phyloP scores from a whole-genome alignment of 2,888 invertebrate genomes.

The Caenorhabditis doughertyi region DNA sequence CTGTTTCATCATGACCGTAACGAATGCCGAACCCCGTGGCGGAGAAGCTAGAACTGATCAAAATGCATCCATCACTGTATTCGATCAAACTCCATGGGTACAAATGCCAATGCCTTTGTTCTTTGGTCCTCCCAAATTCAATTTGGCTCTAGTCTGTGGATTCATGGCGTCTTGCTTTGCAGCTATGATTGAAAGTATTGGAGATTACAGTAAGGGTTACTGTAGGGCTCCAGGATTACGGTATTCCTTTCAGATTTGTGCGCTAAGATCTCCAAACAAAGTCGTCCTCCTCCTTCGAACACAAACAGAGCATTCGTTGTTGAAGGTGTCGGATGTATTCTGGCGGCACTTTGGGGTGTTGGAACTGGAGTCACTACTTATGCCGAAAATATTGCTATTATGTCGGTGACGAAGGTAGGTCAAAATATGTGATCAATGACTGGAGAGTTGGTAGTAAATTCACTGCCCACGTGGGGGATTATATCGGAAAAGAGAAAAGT shows the following conservation, averaged over 20 bases:
- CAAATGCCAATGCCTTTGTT: constrained; percentile 77
- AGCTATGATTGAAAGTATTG: constrained; percentile 77
- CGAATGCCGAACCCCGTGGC: constrained; percentile 71
- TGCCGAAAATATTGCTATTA: constrained; percentile 77
- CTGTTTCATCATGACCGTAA: constrained; percentile 73
- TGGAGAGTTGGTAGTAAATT: too few relatives aligned
- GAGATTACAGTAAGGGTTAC: constrained; percentile 67
- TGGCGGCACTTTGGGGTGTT: constrained; percentile 76
- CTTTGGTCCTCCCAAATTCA: constrained; percentile 74
- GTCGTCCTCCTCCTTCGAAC: constrained; percentile 71
- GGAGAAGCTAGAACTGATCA: constrained; percentile 77
- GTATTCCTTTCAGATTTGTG: constrained; percentile 39
- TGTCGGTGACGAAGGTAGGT: constrained; percentile 74
- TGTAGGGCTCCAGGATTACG: not conserved
- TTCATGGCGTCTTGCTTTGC: constrained; percentile 78
- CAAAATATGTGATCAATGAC: not conserved
- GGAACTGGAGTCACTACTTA: constrained; percentile 80
- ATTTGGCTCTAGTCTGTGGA: constrained; percentile 72
- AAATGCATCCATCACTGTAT: constrained; percentile 68
- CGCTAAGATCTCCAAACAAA: constrained; percentile 71
- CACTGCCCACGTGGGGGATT: constrained; percentile 22
- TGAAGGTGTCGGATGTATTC: constrained; percentile 76
- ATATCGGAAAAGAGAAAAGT: too few relatives aligned
- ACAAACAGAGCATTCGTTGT: constrained; percentile 78
- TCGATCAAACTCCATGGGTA: constrained; percentile 75